phyloP scores from a whole-genome alignment of 1,140 invertebrate species.

The Belonocnema kinseyi region DNA sequence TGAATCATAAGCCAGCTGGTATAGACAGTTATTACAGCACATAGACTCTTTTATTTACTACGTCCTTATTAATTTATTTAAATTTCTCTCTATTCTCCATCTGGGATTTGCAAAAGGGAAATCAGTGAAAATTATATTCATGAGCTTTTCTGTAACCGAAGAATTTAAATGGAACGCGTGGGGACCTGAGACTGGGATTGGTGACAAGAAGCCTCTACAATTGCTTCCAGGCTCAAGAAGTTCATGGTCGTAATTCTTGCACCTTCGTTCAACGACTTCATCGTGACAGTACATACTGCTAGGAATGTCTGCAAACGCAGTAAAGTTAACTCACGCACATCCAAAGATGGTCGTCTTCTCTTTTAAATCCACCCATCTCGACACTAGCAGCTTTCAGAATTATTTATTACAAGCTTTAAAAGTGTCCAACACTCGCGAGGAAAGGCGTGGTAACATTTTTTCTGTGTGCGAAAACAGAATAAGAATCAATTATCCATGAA shows the following conservation, averaged over 20 bases:
- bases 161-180: slow-evolving; percentile 22
- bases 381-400: no score
- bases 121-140: slow-evolving; percentile 35
- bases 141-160: slow-evolving; percentile 6
- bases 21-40: neutral
- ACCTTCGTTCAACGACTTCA: slow-evolving; percentile 14
- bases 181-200: neutral
- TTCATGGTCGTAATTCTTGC: slow-evolving; percentile 17
- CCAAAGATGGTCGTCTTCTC: neutral
- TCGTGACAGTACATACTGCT: neutral
- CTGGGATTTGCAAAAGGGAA: slow-evolving; percentile 36
- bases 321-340: neutral
- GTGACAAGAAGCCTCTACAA: slow-evolving; percentile 15
- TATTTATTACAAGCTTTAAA: no score
- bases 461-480: neutral
- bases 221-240: neutral
- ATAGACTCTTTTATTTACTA: neutral
- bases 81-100: slow-evolving; percentile 43
- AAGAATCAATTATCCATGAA: neutral
- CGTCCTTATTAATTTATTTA: slow-evolving; percentile 34
- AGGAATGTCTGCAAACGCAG: neutral
- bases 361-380: neutral
- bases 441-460: neutral
- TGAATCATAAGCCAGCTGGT: neutral
- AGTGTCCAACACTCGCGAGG: no score